A percentile compares a stretch with the other conserved stretches of the same genome.
These are phyloP conservation scores for Motacilla tschutschensis DNA, from an alignment of 2,113 vertebrate species.

Conservation along the genomic window DNA sequence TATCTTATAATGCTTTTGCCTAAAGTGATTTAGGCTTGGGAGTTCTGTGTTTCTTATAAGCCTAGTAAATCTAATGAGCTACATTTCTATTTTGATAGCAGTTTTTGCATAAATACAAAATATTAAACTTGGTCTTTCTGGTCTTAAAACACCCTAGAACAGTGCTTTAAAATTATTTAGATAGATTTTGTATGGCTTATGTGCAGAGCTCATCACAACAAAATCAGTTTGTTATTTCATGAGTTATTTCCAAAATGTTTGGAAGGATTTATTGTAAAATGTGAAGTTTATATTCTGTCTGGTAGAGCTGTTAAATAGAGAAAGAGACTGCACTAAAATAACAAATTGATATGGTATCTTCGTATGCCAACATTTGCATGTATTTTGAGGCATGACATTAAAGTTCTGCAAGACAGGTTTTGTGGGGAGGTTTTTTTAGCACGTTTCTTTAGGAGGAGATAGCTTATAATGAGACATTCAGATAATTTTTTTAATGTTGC, in stretches of 20 bases:
- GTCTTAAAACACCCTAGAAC: not conserved
- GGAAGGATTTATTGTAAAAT: conserved; percentile 20
- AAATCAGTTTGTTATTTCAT: conserved; percentile 1
- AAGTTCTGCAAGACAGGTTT: conserved; percentile 26
- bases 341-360: conserved; percentile 5
- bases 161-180: not conserved
- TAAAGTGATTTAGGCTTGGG: conserved; percentile 29
- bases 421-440: not conserved
- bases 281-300: conserved; percentile 21
- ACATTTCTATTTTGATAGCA: conserved; percentile 15
- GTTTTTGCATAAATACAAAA: not conserved
- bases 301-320: conserved; percentile 43
- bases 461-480: not conserved
- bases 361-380: conserved; percentile 29
- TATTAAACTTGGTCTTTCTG: conserved; percentile 4
- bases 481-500: not conserved
- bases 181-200: not conserved
- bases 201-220: not conserved
- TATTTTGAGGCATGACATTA: conserved; percentile 53
- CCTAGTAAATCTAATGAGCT: conserved; percentile 33
- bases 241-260: not conserved
- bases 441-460: not conserved
- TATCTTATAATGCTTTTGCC: conserved; percentile 38
- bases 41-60: conserved; percentile 37
- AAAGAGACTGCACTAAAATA: conserved; percentile 27